A percentile compares a stretch with the other conserved stretches of the same genome.
Conservation (phyloP, 2,797 vertebrate species). For the Rhabdophis nuchalis region DNA sequence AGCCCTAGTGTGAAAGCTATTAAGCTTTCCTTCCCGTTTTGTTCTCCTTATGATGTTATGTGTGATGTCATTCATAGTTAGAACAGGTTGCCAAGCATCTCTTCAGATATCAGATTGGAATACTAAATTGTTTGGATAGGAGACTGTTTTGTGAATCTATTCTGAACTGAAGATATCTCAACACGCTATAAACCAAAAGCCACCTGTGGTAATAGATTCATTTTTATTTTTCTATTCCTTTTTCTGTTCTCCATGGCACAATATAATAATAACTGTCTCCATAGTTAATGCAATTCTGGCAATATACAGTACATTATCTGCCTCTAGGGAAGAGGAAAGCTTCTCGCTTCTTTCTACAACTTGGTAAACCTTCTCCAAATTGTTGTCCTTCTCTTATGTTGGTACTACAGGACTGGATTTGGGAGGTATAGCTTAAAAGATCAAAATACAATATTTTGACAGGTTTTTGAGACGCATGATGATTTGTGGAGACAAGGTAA, state of each 20-base stretch:
- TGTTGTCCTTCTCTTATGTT: neutral
- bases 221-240: neutral
- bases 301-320: no score
- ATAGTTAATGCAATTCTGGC: neutral
- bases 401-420: neutral
- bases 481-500: neutral
- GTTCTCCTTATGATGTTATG: constrained; percentile 4
- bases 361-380: neutral
- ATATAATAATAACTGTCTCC: neutral
- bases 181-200: neutral
- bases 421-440: neutral
- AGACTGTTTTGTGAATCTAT: neutral
- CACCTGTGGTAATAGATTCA: neutral
- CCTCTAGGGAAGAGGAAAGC: neutral
- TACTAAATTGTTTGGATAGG: neutral
- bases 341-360: neutral
- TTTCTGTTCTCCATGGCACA: neutral
- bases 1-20: neutral
- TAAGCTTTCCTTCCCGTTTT: no score
- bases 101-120: neutral
- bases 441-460: neutral
- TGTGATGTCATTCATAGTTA: constrained; percentile 20
- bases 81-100: constrained; percentile 23
- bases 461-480: neutral
- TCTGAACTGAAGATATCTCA: neutral